phyloP scores from a whole-genome alignment of 2,113 vertebrate species.

The Solea senegalensis region DNA sequence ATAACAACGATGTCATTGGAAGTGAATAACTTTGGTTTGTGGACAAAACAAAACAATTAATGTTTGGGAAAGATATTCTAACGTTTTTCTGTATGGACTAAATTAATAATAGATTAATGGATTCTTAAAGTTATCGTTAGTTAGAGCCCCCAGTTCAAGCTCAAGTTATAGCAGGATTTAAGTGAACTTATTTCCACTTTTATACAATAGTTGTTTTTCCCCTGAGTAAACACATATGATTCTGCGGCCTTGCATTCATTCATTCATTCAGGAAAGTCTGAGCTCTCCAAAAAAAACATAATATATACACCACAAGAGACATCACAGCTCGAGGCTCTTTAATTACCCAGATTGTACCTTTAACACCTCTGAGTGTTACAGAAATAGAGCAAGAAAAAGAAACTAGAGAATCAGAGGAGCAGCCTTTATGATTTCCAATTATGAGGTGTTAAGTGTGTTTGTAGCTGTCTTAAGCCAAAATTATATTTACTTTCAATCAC shows the following conservation, averaged over 20 bases:
- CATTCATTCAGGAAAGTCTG: not conserved
- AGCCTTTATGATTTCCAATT: not conserved
- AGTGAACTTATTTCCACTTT: too few relatives aligned
- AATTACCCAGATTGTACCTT: slow-evolving; percentile 6
- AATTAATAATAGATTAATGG: too few relatives aligned
- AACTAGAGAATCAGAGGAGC: not conserved
- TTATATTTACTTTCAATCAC: not conserved
- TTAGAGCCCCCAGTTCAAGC: too few relatives aligned
- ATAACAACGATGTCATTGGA: too few relatives aligned
- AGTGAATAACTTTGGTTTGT: too few relatives aligned
- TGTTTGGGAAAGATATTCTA: too few relatives aligned
- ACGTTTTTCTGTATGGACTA: too few relatives aligned
- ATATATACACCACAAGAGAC: slow-evolving; percentile 8
- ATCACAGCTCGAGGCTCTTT: slow-evolving; percentile 9
- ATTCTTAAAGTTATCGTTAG: too few relatives aligned
- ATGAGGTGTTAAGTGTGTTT: slow-evolving; percentile 1
- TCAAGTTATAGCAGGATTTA: too few relatives aligned
- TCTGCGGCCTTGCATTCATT: not conserved
- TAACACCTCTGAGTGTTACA: not conserved
- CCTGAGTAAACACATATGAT: too few relatives aligned
- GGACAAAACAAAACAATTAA: too few relatives aligned
- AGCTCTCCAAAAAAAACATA: not conserved
- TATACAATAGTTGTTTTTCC: too few relatives aligned
- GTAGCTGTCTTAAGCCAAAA: not conserved
- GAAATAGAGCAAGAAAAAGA: not conserved